Evolutionary conservation across 2,113 vertebrate genomes (phyloP).

Genomic region (Semicossyphus pulcher): DNA sequence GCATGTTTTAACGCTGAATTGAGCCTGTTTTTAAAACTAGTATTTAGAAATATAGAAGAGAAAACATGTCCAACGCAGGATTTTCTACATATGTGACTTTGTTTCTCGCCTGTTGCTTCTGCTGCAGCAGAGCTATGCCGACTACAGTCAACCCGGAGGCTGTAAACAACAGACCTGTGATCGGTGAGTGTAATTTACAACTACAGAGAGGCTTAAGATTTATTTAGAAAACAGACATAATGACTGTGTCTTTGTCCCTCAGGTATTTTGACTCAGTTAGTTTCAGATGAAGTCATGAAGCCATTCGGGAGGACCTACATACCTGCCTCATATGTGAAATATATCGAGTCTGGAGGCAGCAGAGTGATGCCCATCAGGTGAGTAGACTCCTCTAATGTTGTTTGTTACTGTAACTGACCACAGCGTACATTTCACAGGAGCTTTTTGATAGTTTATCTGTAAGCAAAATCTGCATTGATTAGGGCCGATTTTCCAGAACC

Average conservation of each 20-base stretch:
- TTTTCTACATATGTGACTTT: conserved; percentile 20
- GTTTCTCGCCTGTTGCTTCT: conserved; percentile 30
- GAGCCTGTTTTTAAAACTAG: background rate
- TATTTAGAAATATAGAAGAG: background rate
- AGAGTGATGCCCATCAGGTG: conserved; percentile 86
- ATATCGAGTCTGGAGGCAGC: conserved; percentile 83
- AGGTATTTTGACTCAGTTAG: conserved; percentile 85
- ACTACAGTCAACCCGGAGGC: background rate
- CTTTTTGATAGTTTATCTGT: background rate
- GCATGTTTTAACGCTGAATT: background rate
- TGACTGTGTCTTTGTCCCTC: background rate
- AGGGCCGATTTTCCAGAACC: too few species aligned
- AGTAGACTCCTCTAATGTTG: background rate
- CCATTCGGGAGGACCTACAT: conserved; percentile 84
- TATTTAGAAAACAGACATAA: too few species aligned
- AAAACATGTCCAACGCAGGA: conserved; percentile 21
- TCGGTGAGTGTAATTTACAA: conserved; percentile 79
- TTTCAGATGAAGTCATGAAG: conserved; percentile 73
- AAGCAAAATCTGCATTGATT: too few species aligned
- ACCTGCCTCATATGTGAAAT: conserved; percentile 85
- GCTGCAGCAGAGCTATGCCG: conserved; percentile 43
- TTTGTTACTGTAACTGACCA: background rate
- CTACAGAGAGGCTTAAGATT: too few species aligned
- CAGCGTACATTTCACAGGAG: background rate
- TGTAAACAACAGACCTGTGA: conserved; percentile 76